phyloP scores from a whole-genome alignment of 2,797 vertebrate genomes.

The Mormyrops boulengeri region DNA sequence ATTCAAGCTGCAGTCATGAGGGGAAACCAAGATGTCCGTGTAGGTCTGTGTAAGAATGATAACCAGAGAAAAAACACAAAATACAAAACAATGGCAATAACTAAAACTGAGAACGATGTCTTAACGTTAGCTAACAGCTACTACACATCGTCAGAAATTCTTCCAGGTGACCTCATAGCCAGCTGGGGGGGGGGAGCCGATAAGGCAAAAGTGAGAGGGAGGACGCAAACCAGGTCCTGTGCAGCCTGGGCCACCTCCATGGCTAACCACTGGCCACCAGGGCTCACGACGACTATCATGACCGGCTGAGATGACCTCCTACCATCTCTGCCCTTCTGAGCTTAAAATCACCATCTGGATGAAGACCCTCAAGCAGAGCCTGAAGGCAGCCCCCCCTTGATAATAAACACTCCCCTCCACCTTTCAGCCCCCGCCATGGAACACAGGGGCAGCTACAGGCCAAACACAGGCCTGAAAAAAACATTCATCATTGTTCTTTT shows the following conservation, averaged over 20 bases:
- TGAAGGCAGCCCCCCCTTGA: background rate
- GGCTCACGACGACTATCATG: background rate
- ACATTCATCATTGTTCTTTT: background rate
- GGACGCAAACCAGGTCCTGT: background rate
- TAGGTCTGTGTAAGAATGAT: background rate
- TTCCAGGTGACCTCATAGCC: background rate
- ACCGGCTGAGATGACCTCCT: slow-evolving; percentile 46
- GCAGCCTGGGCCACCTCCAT: background rate
- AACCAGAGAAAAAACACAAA: background rate
- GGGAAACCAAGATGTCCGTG: background rate
- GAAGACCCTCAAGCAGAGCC: background rate
- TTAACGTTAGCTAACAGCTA: background rate
- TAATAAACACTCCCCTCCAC: background rate
- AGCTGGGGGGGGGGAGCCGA: background rate
- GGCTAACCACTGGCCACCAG: background rate
- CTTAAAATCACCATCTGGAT: slow-evolving; percentile 66
- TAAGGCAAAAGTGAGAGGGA: background rate
- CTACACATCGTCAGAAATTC: background rate
- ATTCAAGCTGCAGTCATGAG: background rate
- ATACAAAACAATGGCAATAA: background rate
- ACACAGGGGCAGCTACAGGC: background rate
- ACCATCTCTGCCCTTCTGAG: slow-evolving; percentile 49
- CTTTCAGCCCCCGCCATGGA: background rate
- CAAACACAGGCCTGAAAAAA: background rate
- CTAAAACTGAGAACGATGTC: background rate